Conservation (phyloP, 2,888 invertebrate species). For the Xiphydria camelus region DNA sequence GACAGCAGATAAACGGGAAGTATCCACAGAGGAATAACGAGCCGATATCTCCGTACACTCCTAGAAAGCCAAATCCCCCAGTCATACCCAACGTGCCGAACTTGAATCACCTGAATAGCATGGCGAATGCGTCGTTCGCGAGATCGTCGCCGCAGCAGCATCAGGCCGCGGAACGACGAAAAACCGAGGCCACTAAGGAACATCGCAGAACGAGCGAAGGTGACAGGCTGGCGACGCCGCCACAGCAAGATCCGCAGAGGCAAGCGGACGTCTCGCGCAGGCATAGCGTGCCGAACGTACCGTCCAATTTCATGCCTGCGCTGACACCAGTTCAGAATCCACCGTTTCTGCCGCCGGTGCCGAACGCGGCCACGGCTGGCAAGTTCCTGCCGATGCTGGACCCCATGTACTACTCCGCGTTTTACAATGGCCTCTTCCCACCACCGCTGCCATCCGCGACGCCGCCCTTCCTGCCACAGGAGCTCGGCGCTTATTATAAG, state of each 20-base stretch:
- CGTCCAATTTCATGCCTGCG: slow-evolving; percentile 42
- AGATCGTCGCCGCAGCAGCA: slow-evolving; percentile 34
- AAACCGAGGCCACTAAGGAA: slow-evolving; percentile 31
- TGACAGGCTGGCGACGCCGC: slow-evolving; percentile 37
- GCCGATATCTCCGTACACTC: slow-evolving; percentile 50
- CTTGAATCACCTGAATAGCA: slow-evolving; percentile 42
- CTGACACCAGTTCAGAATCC: slow-evolving; percentile 46
- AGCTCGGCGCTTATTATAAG: slow-evolving; percentile 61
- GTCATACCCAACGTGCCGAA: slow-evolving; percentile 55
- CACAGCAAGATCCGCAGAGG: slow-evolving; percentile 23
- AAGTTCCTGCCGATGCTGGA: slow-evolving; percentile 58
- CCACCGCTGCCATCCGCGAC: slow-evolving; percentile 44
- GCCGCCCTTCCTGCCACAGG: slow-evolving; percentile 55
- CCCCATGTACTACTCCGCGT: slow-evolving; percentile 59
- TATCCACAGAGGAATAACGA: slow-evolving; percentile 61
- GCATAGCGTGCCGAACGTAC: slow-evolving; percentile 44
- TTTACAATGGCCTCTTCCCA: slow-evolving; percentile 57
- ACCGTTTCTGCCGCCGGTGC: slow-evolving; percentile 50
- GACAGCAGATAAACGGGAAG: slow-evolving; percentile 61
- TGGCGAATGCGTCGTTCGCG: slow-evolving; percentile 21
- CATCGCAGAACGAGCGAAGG: slow-evolving; percentile 42
- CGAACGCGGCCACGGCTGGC: slow-evolving; percentile 49
- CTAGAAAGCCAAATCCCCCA: slow-evolving; percentile 45
- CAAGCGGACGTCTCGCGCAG: slow-evolving; percentile 32
- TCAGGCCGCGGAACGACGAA: slow-evolving; percentile 42